Conservation (phyloP, 2,888 invertebrate genomes). For the Minunthozetes semirufus region DNA sequence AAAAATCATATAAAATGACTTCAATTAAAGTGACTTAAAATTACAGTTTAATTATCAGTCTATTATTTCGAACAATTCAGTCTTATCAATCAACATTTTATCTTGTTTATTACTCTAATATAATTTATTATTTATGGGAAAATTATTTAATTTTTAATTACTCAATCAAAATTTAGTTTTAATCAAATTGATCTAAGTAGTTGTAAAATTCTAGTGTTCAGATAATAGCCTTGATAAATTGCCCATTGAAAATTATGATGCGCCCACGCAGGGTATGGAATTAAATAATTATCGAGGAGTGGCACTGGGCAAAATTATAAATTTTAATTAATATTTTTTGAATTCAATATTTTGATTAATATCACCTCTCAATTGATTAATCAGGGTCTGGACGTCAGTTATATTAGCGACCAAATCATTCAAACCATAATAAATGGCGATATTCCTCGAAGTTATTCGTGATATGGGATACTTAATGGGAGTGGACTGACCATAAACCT, state of each 20-base stretch:
- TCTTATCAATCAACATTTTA: too few species aligned
- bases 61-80: too few species aligned
- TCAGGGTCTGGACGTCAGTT: neutral
- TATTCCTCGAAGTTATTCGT: neutral
- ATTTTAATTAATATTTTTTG: neutral
- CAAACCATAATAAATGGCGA: neutral
- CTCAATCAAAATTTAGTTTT: neutral
- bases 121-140: too few species aligned
- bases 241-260: slow-evolving; percentile 22
- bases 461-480: neutral
- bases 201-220: slow-evolving; percentile 13
- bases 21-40: too few species aligned
- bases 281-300: slow-evolving; percentile 29
- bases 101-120: too few species aligned
- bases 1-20: too few species aligned
- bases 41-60: too few species aligned
- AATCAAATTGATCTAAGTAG: neutral
- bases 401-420: slow-evolving; percentile 43
- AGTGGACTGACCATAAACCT: neutral
- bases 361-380: slow-evolving; percentile 46
- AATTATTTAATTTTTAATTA: neutral
- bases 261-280: slow-evolving; percentile 16
- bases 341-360: neutral
- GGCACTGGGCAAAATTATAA: neutral
- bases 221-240: slow-evolving; percentile 22